A percentile compares a stretch with the other conserved stretches of the same genome.
Evolutionary conservation across 1,140 invertebrate genomes (phyloP).

Genomic region (Idris sp.): DNA sequence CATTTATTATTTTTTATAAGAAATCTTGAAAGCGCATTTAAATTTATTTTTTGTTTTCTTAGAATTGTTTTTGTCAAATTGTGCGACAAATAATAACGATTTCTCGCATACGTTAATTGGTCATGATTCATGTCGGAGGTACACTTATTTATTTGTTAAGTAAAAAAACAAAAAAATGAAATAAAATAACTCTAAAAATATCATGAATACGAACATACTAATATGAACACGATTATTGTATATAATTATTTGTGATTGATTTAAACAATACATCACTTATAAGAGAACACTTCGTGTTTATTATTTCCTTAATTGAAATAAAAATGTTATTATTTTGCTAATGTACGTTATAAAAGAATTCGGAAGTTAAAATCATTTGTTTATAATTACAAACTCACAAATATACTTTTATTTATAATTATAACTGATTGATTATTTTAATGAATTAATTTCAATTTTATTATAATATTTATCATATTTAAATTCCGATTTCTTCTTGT

Average conservation of each 20-base stretch:
- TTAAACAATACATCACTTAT: conserved; percentile 4
- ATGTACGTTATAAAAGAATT: conserved; percentile 3
- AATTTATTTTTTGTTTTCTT: conserved; percentile 9
- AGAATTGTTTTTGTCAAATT: neutral
- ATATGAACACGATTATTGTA: conserved; percentile 26
- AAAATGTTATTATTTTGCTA: conserved; percentile 3
- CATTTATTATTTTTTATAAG: conserved; percentile 17
- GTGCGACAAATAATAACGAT: conserved; percentile 9
- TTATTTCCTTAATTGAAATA: conserved; percentile 10
- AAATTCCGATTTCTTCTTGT: no score
- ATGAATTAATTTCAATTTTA: no score
- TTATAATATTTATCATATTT: no score
- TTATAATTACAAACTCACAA: no score
- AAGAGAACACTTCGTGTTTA: conserved; percentile 20
- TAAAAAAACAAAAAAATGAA: no score
- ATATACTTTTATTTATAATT: no score
- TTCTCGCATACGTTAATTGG: no score
- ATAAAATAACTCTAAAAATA: no score
- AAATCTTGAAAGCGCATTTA: conserved; percentile 21
- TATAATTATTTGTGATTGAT: conserved; percentile 3
- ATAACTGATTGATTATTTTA: no score
- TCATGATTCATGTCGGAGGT: neutral
- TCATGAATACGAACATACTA: conserved; percentile 5
- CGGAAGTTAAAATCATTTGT: neutral
- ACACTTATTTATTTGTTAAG: no score